Base-by-base conservation (phyloP, 2,888 invertebrate species). In the Portevinia maculata region DNA sequence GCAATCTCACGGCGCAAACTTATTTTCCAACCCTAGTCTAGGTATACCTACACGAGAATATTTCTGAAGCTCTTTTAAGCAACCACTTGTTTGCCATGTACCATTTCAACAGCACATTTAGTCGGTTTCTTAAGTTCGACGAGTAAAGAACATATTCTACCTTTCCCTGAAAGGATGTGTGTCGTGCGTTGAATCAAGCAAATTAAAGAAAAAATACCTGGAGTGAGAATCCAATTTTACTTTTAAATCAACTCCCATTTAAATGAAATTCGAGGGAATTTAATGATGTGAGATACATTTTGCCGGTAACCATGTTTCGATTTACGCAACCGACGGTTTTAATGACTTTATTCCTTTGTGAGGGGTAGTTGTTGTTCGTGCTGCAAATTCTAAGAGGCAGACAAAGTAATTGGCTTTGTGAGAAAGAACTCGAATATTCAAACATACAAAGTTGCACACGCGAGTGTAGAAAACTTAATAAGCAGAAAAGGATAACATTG, bases 71-170 rank as follows among this genome's bases (percentile, higher is more conserved):
- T 75, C 59, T 46, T 67, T 30, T 13, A 59, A 69, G 48, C 64
- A 81, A 73, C 81, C 81, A 83, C 81, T 83, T 83, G 81, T 83
- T 83, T 41, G 70, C 15, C 55, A 52, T 21, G 8, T 60, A 46
- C 30, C 24, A 55, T 52, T 37, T 65, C 28, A 15, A n/a, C 17
- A 53, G 55, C 39, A 17, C 44, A 41, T 76, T 83, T 57, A 83
- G 83, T 83, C 57, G 67, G 78, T 78, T 76, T 83, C 78, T 83
- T 67, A 60, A 67, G 62, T 71, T 83, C 78, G 55, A 9, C 71
- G 78, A 73, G 78, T 71, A 30, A 73, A 55, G 65, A 67, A 55
- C 83, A 67, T 53, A 32, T 3, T 48, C 1, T 17, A 34, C 9
- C n/a, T n/a, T n/a, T n/a, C n/a, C n/a, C n/a, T 13, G 13, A 11